Conservation (phyloP, 2,113 vertebrate species). For the Pteropus alecto region DNA sequence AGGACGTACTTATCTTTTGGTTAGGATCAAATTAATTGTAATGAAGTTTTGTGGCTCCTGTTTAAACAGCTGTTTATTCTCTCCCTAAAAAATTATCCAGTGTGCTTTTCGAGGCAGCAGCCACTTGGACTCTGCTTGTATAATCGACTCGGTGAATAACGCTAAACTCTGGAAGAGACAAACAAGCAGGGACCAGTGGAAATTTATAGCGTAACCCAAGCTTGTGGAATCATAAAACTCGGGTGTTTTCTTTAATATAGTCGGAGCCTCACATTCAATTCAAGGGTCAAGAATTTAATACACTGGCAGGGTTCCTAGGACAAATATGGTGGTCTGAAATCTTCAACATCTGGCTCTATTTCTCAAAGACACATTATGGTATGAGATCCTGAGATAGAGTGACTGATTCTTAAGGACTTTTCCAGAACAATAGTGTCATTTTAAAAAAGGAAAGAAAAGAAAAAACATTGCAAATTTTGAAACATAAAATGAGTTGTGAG, state of each 20-base stretch:
- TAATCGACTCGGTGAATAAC: neutral
- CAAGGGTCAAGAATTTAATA: conserved; percentile 55
- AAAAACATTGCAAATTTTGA: neutral
- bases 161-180: conserved; percentile 32
- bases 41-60: neutral
- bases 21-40: conserved; percentile 46
- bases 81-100: conserved; percentile 30
- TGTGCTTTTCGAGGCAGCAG: conserved; percentile 20
- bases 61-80: conserved; percentile 46
- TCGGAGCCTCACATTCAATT: conserved; percentile 37
- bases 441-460: neutral
- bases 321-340: conserved; percentile 55
- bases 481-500: neutral
- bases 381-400: neutral
- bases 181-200: neutral
- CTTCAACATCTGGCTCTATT: conserved; percentile 1
- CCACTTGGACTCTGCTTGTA: neutral
- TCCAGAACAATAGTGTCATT: neutral
- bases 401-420: conserved; percentile 55
- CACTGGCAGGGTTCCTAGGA: conserved; percentile 37
- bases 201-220: neutral
- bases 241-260: conserved; percentile 41
- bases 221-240: conserved; percentile 9
- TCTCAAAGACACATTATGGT: conserved; percentile 24
- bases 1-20: neutral